Evolutionary conservation across 2,113 vertebrate species (phyloP), one percentile per base, ranked within the genome.

Genomic region (Blennius ocellaris): DNA sequence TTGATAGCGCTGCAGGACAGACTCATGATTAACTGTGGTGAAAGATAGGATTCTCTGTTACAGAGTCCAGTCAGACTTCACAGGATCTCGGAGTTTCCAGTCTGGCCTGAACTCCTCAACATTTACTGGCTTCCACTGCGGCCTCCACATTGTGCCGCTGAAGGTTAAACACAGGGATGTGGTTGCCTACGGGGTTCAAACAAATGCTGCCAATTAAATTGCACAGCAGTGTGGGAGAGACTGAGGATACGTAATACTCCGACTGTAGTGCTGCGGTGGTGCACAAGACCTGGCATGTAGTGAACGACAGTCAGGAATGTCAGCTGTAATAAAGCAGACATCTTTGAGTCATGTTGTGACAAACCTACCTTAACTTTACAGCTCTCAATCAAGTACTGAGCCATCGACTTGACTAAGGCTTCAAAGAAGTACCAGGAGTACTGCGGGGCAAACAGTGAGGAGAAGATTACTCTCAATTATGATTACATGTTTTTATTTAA

Each of bases 401-500:
- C 97, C 97, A 99, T 98, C 86, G 96, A 99, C 86, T 99, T 99
- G 87, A 98, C 95, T 73, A 99, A 91, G 75, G 97, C 95, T 91
- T 99, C 96, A 87, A 98, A 99, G 95, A 99, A 99, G 95, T 99
- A 99, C 98, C 98, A 99, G 1, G 97, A 99, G 91, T 98, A 99
- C 98, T 99, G 81, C 40, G 90, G 51, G 85, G 81, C 30, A 89
- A 17, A 76, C 62, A 66, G 48, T 11, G 48, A 36, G 65, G 49
- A 67, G 38, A 3, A 50, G 38, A 58, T 43, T 60, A 6, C 40
- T 30, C 38, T 38, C 54, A 16, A 21, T 39, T 55, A 52, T 52
- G 68, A 79, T 66, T 12, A 62, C 2, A 68, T 3, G 9, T 40
- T 1, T 1, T 56, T n/a, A n/a, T n/a, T n/a, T 14, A 69, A 43